phyloP scores from a whole-genome alignment of 2,888 invertebrate genomes.

The Romanomermis culicivorax region DNA sequence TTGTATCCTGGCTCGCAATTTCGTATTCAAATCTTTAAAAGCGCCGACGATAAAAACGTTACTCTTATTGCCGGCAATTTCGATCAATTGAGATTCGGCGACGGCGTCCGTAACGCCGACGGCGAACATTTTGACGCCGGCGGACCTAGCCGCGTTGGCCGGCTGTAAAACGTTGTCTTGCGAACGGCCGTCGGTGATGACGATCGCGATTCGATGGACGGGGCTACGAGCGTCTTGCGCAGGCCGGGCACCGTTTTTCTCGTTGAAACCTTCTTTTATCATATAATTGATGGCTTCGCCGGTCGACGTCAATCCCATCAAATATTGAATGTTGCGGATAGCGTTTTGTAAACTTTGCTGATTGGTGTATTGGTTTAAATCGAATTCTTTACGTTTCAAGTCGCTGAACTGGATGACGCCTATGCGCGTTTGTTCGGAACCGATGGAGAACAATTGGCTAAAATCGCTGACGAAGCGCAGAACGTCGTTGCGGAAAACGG shows the following conservation, averaged over 20 bases:
- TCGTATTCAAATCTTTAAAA: background rate
- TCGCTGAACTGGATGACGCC: constrained; percentile 5
- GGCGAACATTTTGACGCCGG: constrained; percentile 28
- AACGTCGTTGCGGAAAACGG: background rate
- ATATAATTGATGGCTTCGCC: constrained; percentile 20
- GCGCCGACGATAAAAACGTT: background rate
- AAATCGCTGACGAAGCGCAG: constrained; percentile 5
- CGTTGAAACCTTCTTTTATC: constrained; percentile 16
- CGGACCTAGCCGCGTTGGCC: constrained; percentile 14
- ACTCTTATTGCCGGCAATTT: constrained; percentile 19
- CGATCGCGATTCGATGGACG: constrained; percentile 23
- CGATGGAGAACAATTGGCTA: background rate
- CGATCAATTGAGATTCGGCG: constrained; percentile 24
- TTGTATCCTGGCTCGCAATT: background rate
- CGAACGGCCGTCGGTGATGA: constrained; percentile 31
- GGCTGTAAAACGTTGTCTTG: constrained; percentile 12
- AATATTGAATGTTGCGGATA: background rate
- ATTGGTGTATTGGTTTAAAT: background rate
- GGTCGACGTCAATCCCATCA: constrained; percentile 4
- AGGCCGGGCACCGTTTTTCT: constrained; percentile 18
- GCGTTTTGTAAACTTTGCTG: background rate
- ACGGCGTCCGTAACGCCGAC: constrained; percentile 29
- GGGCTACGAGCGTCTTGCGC: too few species aligned
- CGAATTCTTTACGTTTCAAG: constrained; percentile 1
- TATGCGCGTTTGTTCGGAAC: constrained; percentile 1